A percentile compares a stretch with the other conserved stretches of the same genome.
Evolutionary conservation across 2,888 invertebrate species (phyloP).

Genomic region (Nomada ferruginata): DNA sequence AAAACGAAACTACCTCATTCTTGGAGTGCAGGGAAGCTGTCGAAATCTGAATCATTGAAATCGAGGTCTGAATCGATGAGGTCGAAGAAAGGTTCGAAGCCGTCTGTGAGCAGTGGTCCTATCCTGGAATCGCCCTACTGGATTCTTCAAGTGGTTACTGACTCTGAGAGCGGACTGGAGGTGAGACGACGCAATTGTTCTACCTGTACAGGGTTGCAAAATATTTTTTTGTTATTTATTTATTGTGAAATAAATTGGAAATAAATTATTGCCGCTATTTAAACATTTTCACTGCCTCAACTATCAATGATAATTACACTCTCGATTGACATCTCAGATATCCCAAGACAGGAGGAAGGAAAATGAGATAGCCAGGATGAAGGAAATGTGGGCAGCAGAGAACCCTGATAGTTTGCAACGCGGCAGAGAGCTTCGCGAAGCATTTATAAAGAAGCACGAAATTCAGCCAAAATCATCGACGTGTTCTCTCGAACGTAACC

Average conservation of each 20-base stretch:
- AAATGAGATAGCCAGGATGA: slow-evolving; percentile 62
- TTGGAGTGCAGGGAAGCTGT: slow-evolving; percentile 3
- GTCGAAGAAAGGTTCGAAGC: slow-evolving; percentile 37
- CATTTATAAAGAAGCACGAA: slow-evolving; percentile 57
- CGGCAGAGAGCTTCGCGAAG: slow-evolving; percentile 64
- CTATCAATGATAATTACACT: neutral
- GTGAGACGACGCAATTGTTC: slow-evolving; percentile 30
- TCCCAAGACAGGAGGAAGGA: slow-evolving; percentile 57
- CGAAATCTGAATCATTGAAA: slow-evolving; percentile 11
- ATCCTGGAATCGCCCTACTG: slow-evolving; percentile 66
- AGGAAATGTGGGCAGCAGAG: slow-evolving; percentile 63
- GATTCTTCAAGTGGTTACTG: slow-evolving; percentile 68
- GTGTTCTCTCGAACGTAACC: neutral
- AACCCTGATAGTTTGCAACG: slow-evolving; percentile 64
- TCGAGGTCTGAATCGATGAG: slow-evolving; percentile 7
- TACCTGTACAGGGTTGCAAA: neutral
- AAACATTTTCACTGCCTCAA: no score
- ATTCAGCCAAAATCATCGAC: neutral
- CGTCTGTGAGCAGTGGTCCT: slow-evolving; percentile 12
- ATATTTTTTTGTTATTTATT: neutral
- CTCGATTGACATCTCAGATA: slow-evolving; percentile 39
- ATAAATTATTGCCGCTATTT: no score
- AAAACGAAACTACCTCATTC: slow-evolving; percentile 20
- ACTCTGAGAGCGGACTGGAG: slow-evolving; percentile 56
- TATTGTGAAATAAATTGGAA: no score